A percentile compares a stretch with the other conserved stretches of the same genome.
Conservation (phyloP, 2,113 vertebrate genomes). For the Calyptommatus sinebrachiatus region DNA sequence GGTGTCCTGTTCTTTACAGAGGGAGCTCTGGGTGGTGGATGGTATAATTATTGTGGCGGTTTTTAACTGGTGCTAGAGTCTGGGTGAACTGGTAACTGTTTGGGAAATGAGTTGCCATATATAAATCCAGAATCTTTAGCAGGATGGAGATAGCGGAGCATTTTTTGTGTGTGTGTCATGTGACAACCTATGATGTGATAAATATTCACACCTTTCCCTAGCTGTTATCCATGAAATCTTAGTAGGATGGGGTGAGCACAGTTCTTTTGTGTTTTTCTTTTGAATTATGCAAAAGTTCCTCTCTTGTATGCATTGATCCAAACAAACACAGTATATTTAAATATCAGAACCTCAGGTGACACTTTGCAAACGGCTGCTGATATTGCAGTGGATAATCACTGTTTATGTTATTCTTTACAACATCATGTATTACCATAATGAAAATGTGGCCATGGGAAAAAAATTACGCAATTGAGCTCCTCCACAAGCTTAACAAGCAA, state of each 20-base stretch:
- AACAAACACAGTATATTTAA: background rate
- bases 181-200: background rate
- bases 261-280: no score
- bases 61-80: no score
- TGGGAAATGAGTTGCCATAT: no score
- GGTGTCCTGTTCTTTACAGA: no score
- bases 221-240: background rate
- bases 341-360: constrained; percentile 14
- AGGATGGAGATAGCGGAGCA: background rate
- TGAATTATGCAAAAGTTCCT: background rate
- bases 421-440: constrained; percentile 29
- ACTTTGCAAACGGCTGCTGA: constrained; percentile 26
- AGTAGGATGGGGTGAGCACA: no score
- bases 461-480: constrained; percentile 27
- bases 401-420: constrained; percentile 20
- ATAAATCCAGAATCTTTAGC: no score
- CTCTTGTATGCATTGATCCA: background rate
- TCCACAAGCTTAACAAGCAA: constrained; percentile 30
- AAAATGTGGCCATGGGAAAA: constrained; percentile 31
- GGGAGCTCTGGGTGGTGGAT: no score
- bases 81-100: no score
- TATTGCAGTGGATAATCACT: constrained; percentile 35
- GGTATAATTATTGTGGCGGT: no score
- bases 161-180: background rate
- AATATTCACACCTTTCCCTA: background rate